phyloP scores from a whole-genome alignment of 2,113 vertebrate species.

The Cygnus buccinator region DNA sequence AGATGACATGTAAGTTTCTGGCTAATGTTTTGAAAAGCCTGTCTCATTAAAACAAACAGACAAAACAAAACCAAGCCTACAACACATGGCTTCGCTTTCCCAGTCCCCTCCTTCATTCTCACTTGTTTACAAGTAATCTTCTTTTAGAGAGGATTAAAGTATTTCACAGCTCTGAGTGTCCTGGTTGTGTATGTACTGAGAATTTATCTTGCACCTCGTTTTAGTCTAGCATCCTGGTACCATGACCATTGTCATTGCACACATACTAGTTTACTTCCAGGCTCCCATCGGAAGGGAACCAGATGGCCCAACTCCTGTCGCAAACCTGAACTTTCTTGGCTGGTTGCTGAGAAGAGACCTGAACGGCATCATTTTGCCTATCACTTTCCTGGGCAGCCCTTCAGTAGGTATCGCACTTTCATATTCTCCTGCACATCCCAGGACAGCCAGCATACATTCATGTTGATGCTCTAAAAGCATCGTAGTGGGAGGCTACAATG shows the following conservation, averaged over 20 bases:
- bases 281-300: background rate
- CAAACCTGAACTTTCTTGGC: background rate
- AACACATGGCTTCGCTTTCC: background rate
- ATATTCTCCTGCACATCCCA: fast-evolving
- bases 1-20: background rate
- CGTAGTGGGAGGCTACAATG: background rate
- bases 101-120: background rate
- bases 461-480: background rate
- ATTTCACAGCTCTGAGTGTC: background rate
- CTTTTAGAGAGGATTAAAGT: background rate
- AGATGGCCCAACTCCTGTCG: background rate
- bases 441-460: fast-evolving
- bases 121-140: background rate
- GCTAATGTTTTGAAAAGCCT: background rate
- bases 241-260: background rate
- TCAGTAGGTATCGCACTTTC: background rate
- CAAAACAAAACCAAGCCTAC: background rate
- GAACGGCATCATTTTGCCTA: background rate
- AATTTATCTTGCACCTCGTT: background rate
- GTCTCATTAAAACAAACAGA: background rate
- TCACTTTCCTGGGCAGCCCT: background rate
- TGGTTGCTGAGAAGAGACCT: background rate
- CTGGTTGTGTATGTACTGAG: background rate
- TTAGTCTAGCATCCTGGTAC: background rate
- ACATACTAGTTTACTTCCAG: background rate